Evolutionary conservation across 2,888 invertebrate genomes (phyloP).

Genomic region (Panorpa germanica): DNA sequence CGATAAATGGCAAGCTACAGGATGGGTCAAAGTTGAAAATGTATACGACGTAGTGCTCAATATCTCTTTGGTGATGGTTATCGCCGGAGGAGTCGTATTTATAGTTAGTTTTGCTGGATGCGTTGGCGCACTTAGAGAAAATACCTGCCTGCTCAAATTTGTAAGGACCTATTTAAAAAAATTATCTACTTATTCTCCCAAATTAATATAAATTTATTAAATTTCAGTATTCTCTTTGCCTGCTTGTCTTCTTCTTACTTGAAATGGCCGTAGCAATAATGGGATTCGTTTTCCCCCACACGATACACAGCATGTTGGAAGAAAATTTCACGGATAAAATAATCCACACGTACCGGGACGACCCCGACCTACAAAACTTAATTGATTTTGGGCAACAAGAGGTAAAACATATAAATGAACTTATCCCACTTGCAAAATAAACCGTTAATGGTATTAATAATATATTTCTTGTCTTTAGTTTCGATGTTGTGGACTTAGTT

Average conservation of each 20-base stretch:
- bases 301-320: constrained; percentile 67
- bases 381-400: constrained; percentile 91
- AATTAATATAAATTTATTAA: constrained; percentile 12
- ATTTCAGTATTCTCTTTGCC: constrained; percentile 72
- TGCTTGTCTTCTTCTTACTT: constrained; percentile 72
- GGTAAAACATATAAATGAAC: constrained; percentile 17
- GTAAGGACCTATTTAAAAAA: constrained; percentile 44
- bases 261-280: constrained; percentile 86
- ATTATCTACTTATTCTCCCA: constrained; percentile 10
- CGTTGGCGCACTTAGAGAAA: constrained; percentile 77
- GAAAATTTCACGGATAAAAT: constrained; percentile 79
- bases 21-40: constrained; percentile 62
- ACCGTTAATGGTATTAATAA: constrained; percentile 6
- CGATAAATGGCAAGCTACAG: constrained; percentile 82
- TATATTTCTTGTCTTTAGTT: constrained; percentile 35
- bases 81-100: constrained; percentile 79
- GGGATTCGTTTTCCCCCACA: constrained; percentile 84
- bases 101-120: constrained; percentile 88
- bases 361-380: constrained; percentile 82
- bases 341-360: constrained; percentile 81
- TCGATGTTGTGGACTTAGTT: constrained; percentile 80
- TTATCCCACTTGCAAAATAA: background rate
- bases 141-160: constrained; percentile 79
- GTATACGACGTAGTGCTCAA: constrained; percentile 81
- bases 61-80: constrained; percentile 77